Evolutionary conservation across 2,113 vertebrate species (phyloP).

Genomic region (Noctilio leporinus): DNA sequence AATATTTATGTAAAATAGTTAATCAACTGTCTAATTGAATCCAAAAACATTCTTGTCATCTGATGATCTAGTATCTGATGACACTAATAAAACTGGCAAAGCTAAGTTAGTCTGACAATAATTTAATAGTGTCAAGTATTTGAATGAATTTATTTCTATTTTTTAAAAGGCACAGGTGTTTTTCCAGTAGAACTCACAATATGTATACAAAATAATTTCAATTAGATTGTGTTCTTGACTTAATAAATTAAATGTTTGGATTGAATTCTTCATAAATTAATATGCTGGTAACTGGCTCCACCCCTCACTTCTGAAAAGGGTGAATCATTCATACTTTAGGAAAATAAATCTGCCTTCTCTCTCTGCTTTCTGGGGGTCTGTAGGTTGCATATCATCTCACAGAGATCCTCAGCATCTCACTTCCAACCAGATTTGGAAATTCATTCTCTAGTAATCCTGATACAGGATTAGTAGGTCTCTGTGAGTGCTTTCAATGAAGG

Average conservation of each 20-base stretch:
- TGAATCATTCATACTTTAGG: background rate
- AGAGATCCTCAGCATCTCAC: background rate
- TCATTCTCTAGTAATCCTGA: background rate
- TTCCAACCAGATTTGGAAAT: background rate
- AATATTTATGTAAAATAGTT: slow-evolving; percentile 8
- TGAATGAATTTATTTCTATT: background rate
- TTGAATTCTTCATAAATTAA: background rate
- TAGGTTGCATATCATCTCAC: background rate
- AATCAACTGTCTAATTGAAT: background rate
- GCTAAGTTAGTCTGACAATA: background rate
- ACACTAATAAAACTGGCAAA: background rate
- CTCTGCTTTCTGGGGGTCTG: background rate
- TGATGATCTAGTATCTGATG: background rate
- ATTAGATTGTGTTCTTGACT: background rate
- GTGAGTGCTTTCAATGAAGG: background rate
- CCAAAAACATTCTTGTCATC: background rate
- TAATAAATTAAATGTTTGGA: background rate
- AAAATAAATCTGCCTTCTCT: background rate
- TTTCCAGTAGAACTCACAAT: background rate
- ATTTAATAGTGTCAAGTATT: slow-evolving; percentile 1
- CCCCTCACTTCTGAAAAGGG: background rate
- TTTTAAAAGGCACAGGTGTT: background rate
- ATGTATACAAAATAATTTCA: background rate
- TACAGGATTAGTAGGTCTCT: background rate
- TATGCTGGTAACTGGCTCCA: background rate